A percentile compares a stretch with the other conserved stretches of the same genome.
Evolutionary conservation across 1,140 invertebrate genomes (phyloP).

Genomic region (Matsumurasca onukii): DNA sequence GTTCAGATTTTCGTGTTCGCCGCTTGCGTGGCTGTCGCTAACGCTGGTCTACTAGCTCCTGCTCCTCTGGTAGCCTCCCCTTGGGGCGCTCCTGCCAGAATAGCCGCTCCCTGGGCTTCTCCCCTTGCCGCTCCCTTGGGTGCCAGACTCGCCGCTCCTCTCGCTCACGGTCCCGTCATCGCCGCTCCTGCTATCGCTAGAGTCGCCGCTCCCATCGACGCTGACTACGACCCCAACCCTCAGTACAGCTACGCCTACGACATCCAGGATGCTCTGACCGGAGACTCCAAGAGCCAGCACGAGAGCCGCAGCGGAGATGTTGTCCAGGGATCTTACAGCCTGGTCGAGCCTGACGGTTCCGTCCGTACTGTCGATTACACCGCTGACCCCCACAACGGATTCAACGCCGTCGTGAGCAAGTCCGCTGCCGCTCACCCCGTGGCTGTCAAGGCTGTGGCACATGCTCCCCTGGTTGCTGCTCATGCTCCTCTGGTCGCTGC

Average conservation of each 20-base stretch:
- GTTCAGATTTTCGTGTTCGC: conserved; percentile 39
- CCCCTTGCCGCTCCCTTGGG: conserved; percentile 31
- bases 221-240: conserved; percentile 40
- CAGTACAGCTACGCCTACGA: conserved; percentile 56
- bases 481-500: conserved; percentile 36
- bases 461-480: conserved; percentile 43
- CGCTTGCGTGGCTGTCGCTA: conserved; percentile 42
- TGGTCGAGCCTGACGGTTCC: conserved; percentile 47
- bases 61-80: conserved; percentile 36
- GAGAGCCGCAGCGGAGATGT: conserved; percentile 66
- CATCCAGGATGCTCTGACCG: conserved; percentile 56
- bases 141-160: conserved; percentile 29
- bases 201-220: conserved; percentile 33
- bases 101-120: conserved; percentile 25
- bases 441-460: conserved; percentile 33
- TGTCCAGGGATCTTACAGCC: conserved; percentile 64
- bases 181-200: conserved; percentile 27
- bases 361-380: conserved; percentile 42
- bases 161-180: background rate
- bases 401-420: conserved; percentile 42
- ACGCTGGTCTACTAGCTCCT: conserved; percentile 41
- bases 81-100: conserved; percentile 30
- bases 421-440: conserved; percentile 15
- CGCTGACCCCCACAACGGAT: conserved; percentile 45
- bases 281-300: conserved; percentile 66